Base-by-base conservation (phyloP, 2,113 vertebrate genomes). In the Atherinomorus stipes region DNA sequence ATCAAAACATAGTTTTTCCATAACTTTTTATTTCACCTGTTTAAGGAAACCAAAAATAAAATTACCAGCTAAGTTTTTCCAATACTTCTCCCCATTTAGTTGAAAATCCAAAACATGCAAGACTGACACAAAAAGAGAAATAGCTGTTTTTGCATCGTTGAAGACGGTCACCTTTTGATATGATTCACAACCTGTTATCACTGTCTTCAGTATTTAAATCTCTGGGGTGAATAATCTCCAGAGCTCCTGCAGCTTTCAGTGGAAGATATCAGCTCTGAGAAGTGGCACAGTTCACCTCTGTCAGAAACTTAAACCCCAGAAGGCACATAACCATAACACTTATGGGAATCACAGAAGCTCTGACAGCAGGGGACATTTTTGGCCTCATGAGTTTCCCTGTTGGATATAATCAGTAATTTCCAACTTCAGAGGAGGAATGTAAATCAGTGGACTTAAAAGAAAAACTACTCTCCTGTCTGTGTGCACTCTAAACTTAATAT, bases 361-460 rank as follows among this genome's bases (percentile, higher is more conserved):
- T 53, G 53, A 72, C 38, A 68, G 66, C 71, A 45, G 64, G 51
- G 72, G 56, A 66, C 47, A 25, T 60, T 52, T 73, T 61, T 71
- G 66, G 64, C 47, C 49, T 83, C 68, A 65, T 70, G 23, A 67
- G 65, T 42, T 38, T 73, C 52, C n/a, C 60, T 22, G 31, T 13
- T 61, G 69, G 75, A 73, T 63, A 64, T 25, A 59, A 76, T 74
- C 66, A 67, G n/a, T 71, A 69, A 84, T 84, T 66, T 78, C 63
- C 70, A 50, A 57, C 52, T 64, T 69, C 62, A 76, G 68, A 77
- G 44, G n/a, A 26, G 44, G n/a, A 49, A 76, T 47, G 73, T 25
- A 82, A 80, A 74, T 77, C 50, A 59, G 57, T 11, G 52, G 26
- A 74, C 51, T 53, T 77, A 44, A 66, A 64, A 78, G 40, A 67